Evolutionary conservation across 2,888 invertebrate genomes (phyloP).

Genomic region (Psococerastis gibbosa): DNA sequence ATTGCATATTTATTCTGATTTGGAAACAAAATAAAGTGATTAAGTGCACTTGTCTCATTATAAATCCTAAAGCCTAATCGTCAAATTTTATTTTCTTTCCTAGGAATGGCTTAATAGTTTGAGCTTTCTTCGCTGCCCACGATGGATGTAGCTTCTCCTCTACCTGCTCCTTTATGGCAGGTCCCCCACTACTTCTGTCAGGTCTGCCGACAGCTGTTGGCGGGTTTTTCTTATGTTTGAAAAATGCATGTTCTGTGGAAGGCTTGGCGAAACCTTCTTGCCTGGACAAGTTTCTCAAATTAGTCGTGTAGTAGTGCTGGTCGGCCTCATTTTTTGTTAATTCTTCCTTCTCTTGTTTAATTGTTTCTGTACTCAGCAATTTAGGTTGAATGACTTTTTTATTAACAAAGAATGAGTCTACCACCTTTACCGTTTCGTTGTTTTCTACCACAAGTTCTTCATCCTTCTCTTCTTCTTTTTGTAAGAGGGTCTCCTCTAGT

Average conservation of each 20-base stretch:
- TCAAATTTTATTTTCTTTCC: slow-evolving; percentile 7
- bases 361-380: not conserved
- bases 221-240: not conserved
- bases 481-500: not conserved
- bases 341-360: not conserved
- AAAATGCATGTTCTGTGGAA: not conserved
- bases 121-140: slow-evolving; percentile 3
- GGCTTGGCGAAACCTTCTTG: not conserved
- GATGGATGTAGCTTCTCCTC: slow-evolving; percentile 8
- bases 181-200: not conserved
- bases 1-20: no score
- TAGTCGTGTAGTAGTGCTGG: not conserved
- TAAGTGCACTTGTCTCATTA: no score
- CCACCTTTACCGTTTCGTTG: not conserved
- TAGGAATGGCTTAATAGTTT: slow-evolving; percentile 4
- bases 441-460: not conserved
- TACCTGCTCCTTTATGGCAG: not conserved
- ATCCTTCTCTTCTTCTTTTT: not conserved
- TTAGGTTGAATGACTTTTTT: slow-evolving; percentile 5
- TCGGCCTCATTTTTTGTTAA: not conserved
- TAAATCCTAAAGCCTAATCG: no score
- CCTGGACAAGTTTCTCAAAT: not conserved
- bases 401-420: not conserved
- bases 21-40: no score
- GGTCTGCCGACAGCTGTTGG: not conserved